Evolutionary conservation across 2,888 invertebrate species (phyloP).

Genomic region (Lottia gigantea): DNA sequence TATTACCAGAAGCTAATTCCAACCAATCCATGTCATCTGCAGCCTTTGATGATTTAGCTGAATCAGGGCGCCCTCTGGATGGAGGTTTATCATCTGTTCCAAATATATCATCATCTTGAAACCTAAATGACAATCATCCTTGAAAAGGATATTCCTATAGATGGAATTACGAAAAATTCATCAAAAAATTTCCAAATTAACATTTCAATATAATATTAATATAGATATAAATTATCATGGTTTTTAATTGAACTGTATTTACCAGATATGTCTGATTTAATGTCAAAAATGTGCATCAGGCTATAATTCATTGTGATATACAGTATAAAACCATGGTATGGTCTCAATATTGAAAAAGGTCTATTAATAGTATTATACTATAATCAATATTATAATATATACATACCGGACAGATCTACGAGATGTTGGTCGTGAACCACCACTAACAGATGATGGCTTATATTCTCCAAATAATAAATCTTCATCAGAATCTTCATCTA

Average conservation of each 20-base stretch:
- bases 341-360: no score
- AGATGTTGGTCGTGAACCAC: conserved; percentile 93
- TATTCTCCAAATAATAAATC: conserved; percentile 65
- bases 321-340: no score
- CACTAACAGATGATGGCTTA: conserved; percentile 78
- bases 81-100: conserved; percentile 52
- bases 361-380: no score
- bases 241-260: no score
- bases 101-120: conserved; percentile 72
- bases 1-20: conserved; percentile 41
- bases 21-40: conserved; percentile 61
- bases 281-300: no score
- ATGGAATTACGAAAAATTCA: no score
- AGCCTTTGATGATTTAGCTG: conserved; percentile 26
- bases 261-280: no score
- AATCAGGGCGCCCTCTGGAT: conserved; percentile 34
- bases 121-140: conserved; percentile 37
- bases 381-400: neutral
- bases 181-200: no score
- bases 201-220: no score
- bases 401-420: conserved; percentile 80
- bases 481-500: conserved; percentile 50
- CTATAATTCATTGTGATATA: no score
- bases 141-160: no score
- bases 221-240: no score